Evolutionary conservation across 2,888 invertebrate genomes (phyloP), one percentile per base, ranked within the genome.

Genomic region (Acronicta alni): DNA sequence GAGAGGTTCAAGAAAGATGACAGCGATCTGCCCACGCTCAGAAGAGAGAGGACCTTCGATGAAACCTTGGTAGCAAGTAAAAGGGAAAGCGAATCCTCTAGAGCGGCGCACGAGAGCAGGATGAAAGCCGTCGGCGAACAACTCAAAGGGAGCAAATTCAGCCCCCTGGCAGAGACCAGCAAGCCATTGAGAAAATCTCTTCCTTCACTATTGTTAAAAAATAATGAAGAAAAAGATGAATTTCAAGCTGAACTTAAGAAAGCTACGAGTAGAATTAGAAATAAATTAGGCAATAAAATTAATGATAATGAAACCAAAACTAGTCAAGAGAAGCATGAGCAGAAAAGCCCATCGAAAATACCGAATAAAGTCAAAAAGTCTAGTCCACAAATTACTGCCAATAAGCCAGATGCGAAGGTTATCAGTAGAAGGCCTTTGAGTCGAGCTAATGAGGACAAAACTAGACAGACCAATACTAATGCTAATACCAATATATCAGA

Each of bases 171-270:
- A 61, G 86, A 87, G 44, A 87, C 83, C 72, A 88, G 82, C 67
- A 89, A 90, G 79, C 93, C 92, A 75, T 86, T 93, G 80, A 92
- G 92, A 89, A 93, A 94, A 91, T 93, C 93, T 91, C 93, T 93
- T 90, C 93, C 93, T 90, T 93, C 93, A 86, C 89, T 93, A 93
- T 89, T 93, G 83, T 66, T 72, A 26, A 92, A 91, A 81, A 89
- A 89, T 92, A 94, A 86, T 89, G 93, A 92, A 89, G 94, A 92
- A 91, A 93, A 93, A 89, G 93, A 93, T 87, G 94, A 94, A 88
- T 94, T 94, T 91, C 93, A 93, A 89, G 85, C 89, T 55, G 94
- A 94, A 88, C 87, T 94, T 32, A 93, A 92, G 76, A 93, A 93
- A 82, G 94, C 94, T 56, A 94, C 94, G 77, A 93, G 84, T 92